Conservation (phyloP, 2,797 vertebrate genomes). For the Rhinoraja longicauda region DNA sequence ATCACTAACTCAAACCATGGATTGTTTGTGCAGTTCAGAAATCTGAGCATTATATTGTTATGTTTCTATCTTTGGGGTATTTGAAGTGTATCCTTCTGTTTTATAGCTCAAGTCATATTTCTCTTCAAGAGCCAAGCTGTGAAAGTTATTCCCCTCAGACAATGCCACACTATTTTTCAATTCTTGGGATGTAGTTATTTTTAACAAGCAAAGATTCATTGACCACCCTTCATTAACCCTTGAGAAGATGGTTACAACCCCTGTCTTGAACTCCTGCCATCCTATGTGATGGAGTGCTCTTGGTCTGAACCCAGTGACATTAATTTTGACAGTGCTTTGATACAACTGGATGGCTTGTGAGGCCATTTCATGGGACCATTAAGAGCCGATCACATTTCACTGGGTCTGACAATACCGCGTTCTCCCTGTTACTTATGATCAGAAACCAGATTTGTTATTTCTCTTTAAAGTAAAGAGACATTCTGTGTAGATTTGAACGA, state of each 20-base stretch:
- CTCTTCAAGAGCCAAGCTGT: neutral
- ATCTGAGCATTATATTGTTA: neutral
- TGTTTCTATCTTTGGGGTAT: neutral
- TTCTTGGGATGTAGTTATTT: neutral
- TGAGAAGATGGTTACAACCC: neutral
- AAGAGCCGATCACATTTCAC: neutral
- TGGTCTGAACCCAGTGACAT: neutral
- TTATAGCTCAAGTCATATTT: neutral
- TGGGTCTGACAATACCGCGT: neutral
- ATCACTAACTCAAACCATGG: neutral
- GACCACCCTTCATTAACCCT: neutral
- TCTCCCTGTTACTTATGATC: neutral
- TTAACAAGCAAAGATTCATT: neutral
- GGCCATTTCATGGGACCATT: neutral
- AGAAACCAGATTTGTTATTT: too few species aligned
- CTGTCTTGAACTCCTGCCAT: neutral
- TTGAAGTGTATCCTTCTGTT: neutral
- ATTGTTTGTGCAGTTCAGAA: neutral
- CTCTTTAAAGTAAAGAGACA: too few species aligned
- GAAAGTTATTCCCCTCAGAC: neutral
- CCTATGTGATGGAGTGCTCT: neutral
- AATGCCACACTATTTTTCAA: neutral
- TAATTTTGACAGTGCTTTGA: neutral
- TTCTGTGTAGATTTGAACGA: neutral
- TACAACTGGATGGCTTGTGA: neutral